Evolutionary conservation across 2,113 vertebrate species (phyloP).

Genomic region (Leptobrachium leishanense): DNA sequence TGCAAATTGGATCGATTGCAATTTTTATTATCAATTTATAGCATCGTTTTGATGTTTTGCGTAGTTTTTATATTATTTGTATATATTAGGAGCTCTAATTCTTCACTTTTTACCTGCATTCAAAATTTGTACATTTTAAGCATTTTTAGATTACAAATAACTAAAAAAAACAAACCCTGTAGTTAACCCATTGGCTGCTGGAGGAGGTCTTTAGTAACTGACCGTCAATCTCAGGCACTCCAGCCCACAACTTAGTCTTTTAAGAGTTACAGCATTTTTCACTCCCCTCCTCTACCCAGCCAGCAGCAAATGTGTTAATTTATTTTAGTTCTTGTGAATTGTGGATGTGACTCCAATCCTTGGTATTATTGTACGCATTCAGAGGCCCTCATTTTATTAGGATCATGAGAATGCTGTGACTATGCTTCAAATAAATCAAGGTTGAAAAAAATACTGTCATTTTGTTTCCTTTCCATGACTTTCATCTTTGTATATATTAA

Average conservation of each 20-base stretch:
- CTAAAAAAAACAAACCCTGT: constrained; percentile 51
- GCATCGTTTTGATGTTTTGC: constrained; percentile 66
- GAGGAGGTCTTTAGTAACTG: constrained; percentile 40
- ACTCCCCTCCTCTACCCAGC: neutral
- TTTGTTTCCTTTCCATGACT: constrained; percentile 39
- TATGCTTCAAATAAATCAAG: constrained; percentile 65
- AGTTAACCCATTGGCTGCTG: constrained; percentile 24
- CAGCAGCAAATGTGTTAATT: constrained; percentile 73
- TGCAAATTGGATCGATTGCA: constrained; percentile 44
- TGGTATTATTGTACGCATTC: constrained; percentile 51
- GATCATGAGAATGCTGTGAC: constrained; percentile 61
- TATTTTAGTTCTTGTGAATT: constrained; percentile 77
- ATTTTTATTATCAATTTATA: constrained; percentile 70
- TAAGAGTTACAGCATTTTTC: neutral
- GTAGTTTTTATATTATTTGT: constrained; percentile 82
- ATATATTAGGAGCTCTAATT: constrained; percentile 78
- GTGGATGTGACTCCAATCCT: constrained; percentile 59
- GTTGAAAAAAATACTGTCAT: constrained; percentile 58
- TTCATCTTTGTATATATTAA: too few relatives aligned
- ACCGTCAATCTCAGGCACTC: constrained; percentile 50
- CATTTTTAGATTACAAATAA: constrained; percentile 57
- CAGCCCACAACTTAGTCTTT: neutral
- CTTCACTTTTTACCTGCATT: constrained; percentile 70
- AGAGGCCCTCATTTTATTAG: constrained; percentile 62
- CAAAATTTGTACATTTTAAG: constrained; percentile 80